A percentile compares a stretch with the other conserved stretches of the same genome.
These are phyloP conservation scores for Lucinisca nassula DNA, from an alignment of 2,888 invertebrate species.

Conservation along the genomic window DNA sequence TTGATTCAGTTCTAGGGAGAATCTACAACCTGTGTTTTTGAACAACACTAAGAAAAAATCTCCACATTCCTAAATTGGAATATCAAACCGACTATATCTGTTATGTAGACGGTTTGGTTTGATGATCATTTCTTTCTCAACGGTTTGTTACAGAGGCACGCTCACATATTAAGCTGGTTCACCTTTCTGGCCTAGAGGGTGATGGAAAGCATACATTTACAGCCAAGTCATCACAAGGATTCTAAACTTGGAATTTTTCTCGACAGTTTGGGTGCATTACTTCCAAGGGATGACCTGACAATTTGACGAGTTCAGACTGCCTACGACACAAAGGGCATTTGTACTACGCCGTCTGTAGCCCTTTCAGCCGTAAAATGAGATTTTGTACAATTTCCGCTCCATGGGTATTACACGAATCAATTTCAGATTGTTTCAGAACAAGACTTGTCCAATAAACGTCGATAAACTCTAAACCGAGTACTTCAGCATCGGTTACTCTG, in stretches of 20 bases:
- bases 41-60: too few relatives aligned
- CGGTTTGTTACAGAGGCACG: too few relatives aligned
- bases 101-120: too few relatives aligned
- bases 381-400: slow-evolving; percentile 26
- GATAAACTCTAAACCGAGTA: slow-evolving; percentile 32
- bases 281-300: not conserved
- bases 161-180: too few relatives aligned
- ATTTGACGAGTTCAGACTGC: not conserved
- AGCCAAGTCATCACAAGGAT: slow-evolving; percentile 10
- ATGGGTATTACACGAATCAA: not conserved
- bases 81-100: too few relatives aligned
- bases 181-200: not conserved
- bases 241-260: not conserved
- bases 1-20: too few relatives aligned
- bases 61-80: too few relatives aligned
- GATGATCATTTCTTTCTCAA: too few relatives aligned
- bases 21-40: too few relatives aligned
- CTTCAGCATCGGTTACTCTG: slow-evolving; percentile 28
- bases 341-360: slow-evolving; percentile 4
- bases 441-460: slow-evolving; percentile 33
- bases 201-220: slow-evolving; percentile 21
- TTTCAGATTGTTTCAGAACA: slow-evolving; percentile 19
- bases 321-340: not conserved
- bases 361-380: slow-evolving; percentile 10
- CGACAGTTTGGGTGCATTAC: not conserved